phyloP scores from a whole-genome alignment of 1,140 invertebrate species.

The Magallana ariakensis region DNA sequence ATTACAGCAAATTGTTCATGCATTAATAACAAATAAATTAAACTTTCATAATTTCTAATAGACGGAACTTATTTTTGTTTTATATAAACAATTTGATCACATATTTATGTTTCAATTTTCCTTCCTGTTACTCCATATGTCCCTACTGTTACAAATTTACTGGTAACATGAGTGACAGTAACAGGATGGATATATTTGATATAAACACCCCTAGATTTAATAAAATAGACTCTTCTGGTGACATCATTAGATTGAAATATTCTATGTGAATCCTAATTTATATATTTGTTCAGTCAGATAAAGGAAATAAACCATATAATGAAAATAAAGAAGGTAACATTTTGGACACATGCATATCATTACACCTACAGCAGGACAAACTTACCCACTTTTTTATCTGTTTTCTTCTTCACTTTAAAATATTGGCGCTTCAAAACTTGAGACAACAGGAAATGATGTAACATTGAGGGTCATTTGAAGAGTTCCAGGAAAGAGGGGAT shows the following conservation, averaged over 20 bases:
- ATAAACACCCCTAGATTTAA: slow-evolving; percentile 3
- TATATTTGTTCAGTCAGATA: not conserved
- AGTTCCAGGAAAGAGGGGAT: not conserved
- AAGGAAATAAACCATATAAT: not conserved
- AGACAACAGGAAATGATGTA: not conserved
- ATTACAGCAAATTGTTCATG: not conserved
- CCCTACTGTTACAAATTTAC: too few relatives aligned
- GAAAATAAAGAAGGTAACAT: slow-evolving; percentile 15
- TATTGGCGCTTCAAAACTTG: not conserved
- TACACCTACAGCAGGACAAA: not conserved
- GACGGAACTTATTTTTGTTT: not conserved
- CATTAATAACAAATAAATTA: not conserved
- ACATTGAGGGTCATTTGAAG: not conserved
- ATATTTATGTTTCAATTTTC: not conserved
- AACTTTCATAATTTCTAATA: not conserved
- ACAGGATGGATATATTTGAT: slow-evolving; percentile 32
- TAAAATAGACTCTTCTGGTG: not conserved
- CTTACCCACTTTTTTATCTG: not conserved
- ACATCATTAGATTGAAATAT: not conserved
- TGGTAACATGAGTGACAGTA: slow-evolving; percentile 38
- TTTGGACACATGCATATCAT: not conserved
- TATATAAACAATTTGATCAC: not conserved
- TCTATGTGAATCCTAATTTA: not conserved
- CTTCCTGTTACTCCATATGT: slow-evolving; percentile 33
- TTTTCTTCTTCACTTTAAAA: not conserved